Base-by-base conservation (phyloP, 2,797 vertebrate species). In the Schizopygopsis pylzovi region DNA sequence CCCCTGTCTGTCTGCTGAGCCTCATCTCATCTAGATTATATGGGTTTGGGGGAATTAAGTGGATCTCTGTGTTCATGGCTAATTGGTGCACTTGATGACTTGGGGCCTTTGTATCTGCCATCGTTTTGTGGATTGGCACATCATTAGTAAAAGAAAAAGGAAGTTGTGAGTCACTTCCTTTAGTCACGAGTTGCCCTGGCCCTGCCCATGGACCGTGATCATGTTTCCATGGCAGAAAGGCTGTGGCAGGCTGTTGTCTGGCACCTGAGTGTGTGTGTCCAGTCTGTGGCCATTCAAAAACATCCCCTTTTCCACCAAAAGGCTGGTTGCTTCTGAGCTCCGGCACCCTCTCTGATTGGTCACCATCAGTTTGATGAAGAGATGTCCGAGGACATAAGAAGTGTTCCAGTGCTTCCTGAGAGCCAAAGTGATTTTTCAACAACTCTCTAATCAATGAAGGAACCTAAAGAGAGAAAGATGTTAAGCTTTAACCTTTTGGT, bases 381-480 rank as follows among this genome's bases (percentile, higher is more conserved):
- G 90, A 41, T 65, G 80, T 75, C 7, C 90, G 72, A 22, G 87
- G 83, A 33, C 75, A 78, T 77, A 93, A 82, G 65, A 94, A 87
- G 84, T 75, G 91, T 80, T 92, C 91, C 54, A 90, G 47, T 12
- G 89, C 81, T 33, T 94, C 93, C 43, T 91, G 6, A n/a, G 94
- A 93, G 59, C 90, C 82, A n/a, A 94, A 91, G 84, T 94, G 93
- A 85, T 93, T 95, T 80, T 93, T 93, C 86, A 95, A 22, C 70
- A 95, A 88, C 41, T 95, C 93, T 77, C 94, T 94, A 77, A 95
- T 93, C 89, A 95, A 86, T 68, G 91, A 92, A 0, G 94, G 93
- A 52, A 95, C 91, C 95, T 95, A 87, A 63, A 37, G 59, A 52
- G 0, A 75, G 28, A 39, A 77, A 43, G 7, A 76, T 72, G 11